A percentile compares a stretch with the other conserved stretches of the same genome.
phyloP scores from a whole-genome alignment of 2,113 vertebrate genomes.

The Trochalopteron elliotii region DNA sequence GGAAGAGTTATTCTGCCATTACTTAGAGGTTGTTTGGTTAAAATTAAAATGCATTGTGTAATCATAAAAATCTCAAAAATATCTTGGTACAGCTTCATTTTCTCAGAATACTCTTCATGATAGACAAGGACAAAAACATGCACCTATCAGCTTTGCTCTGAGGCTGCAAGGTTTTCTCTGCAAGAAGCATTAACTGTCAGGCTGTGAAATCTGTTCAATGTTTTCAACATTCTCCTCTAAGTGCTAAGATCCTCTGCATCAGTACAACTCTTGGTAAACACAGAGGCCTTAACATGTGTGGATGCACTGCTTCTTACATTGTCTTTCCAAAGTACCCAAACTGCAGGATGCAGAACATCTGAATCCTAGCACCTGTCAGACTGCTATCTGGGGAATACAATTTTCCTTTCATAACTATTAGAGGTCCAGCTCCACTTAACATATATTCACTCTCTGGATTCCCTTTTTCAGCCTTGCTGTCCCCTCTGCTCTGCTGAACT shows the following conservation, averaged over 20 bases:
- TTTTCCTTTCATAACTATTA: neutral
- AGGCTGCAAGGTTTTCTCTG: neutral
- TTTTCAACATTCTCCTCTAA: neutral
- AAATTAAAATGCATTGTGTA: neutral
- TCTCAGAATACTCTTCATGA: neutral
- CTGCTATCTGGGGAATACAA: neutral
- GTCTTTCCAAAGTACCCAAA: neutral
- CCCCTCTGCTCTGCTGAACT: neutral
- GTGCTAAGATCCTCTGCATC: neutral
- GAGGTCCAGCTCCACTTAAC: neutral
- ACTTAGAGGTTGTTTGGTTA: neutral
- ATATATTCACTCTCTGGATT: neutral
- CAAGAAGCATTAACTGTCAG: neutral
- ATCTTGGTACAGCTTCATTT: neutral
- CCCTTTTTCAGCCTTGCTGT: neutral
- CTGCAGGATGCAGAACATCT: neutral
- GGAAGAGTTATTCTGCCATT: neutral
- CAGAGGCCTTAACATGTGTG: accelerated
- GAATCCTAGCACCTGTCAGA: neutral
- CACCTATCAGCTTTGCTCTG: neutral
- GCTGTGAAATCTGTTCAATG: neutral
- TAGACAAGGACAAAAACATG: neutral
- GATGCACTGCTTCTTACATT: neutral
- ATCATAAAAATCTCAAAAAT: neutral
- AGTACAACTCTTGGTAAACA: neutral